phyloP scores from a whole-genome alignment of 2,797 vertebrate species.

The Coendou prehensilis region DNA sequence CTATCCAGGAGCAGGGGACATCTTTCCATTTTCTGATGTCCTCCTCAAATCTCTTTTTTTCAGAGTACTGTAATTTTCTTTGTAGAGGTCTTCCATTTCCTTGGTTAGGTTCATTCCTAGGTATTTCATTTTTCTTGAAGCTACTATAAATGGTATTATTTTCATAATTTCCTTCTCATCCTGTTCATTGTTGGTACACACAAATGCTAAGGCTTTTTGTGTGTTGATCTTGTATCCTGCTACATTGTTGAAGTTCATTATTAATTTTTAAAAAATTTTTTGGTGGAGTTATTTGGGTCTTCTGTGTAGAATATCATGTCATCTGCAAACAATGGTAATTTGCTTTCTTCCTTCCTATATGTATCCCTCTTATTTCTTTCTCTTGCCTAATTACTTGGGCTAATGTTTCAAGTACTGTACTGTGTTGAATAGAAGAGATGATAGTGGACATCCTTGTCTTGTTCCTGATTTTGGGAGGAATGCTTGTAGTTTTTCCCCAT shows the following conservation, averaged over 20 bases:
- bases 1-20: too few species aligned
- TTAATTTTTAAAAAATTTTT: neutral
- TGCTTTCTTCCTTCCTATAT: neutral
- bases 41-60: too few species aligned
- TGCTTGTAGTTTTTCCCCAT: neutral
- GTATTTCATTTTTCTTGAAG: too few species aligned
- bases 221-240: neutral
- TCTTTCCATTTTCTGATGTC: too few species aligned
- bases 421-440: too few species aligned
- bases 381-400: neutral
- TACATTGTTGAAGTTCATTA: neutral
- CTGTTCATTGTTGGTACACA: neutral
- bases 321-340: neutral
- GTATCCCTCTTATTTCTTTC: neutral
- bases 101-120: too few species aligned
- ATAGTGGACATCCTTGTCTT: neutral
- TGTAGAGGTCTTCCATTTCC: too few species aligned
- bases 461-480: neutral
- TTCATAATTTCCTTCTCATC: too few species aligned
- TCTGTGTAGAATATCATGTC: neutral
- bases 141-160: too few species aligned
- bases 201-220: neutral
- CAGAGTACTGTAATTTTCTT: too few species aligned
- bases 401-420: neutral
- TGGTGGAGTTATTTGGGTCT: neutral